Percentiles rank a stretch among this genome's conserved stretches.
These are phyloP conservation scores for Drosophila aff. DNA, from an alignment of 1,140 invertebrate genomes.

Conservation along the genomic window DNA sequence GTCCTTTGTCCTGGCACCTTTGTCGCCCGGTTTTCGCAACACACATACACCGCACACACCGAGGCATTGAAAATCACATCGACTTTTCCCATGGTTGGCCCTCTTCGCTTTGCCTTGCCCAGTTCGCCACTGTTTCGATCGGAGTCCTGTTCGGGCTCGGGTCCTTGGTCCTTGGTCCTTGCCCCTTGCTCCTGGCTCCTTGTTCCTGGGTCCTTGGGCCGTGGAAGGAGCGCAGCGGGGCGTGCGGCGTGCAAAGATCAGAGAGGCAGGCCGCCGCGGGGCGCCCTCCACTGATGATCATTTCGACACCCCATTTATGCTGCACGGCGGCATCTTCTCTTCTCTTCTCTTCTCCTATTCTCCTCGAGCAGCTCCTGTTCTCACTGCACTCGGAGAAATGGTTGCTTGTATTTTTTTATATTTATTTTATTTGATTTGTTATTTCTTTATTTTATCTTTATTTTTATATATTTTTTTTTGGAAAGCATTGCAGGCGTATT, in stretches of 20 bases:
- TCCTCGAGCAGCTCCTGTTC: slow-evolving; percentile 10
- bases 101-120: neutral
- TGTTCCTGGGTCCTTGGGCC: neutral
- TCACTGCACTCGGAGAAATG: slow-evolving; percentile 12
- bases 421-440: too few species aligned
- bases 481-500: too few species aligned
- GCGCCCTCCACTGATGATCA: slow-evolving; percentile 68
- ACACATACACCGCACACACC: neutral
- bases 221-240: slow-evolving; percentile 52
- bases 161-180: neutral
- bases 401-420: neutral
- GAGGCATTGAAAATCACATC: slow-evolving; percentile 24
- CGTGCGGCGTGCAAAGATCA: slow-evolving; percentile 59
- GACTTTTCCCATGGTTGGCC: slow-evolving; percentile 37
- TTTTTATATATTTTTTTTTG: too few species aligned
- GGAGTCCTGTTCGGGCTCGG: slow-evolving; percentile 19
- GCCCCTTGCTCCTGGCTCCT: neutral
- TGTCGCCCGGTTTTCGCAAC: slow-evolving; percentile 50
- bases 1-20: slow-evolving; percentile 47
- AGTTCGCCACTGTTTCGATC: slow-evolving; percentile 44
- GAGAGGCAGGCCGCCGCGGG: slow-evolving; percentile 52
- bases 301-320: slow-evolving; percentile 74
- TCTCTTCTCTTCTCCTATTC: slow-evolving; percentile 30
- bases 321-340: slow-evolving; percentile 37
- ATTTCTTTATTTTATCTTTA: too few species aligned